Evolutionary conservation across 2,797 vertebrate genomes (phyloP), one percentile per base, ranked within the genome.

Genomic region (Clangula hyemalis): DNA sequence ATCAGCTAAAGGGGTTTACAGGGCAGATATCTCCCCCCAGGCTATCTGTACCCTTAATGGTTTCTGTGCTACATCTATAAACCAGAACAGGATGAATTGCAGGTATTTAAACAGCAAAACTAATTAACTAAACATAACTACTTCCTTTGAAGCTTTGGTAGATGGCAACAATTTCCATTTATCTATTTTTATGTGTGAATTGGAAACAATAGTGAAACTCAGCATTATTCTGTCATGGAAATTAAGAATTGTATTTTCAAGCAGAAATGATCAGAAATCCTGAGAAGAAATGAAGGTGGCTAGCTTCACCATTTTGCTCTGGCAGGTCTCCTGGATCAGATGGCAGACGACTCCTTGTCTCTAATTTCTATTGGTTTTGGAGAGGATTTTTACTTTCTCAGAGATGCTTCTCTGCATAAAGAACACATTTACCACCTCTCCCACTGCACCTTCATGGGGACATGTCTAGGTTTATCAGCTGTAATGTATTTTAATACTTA

Each of bases 71-170:
- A 90, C 93, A 91, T 85, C 74, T 94, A 21, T 76, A 94, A 83
- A 15, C 34, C 22, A 89, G 53, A 43, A 73, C 79, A 92, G 60
- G 74, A 89, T 60, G 74, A 54, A 78, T 25, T 86, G 65, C 32
- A 94, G 85, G 89, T 87, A 93, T 76, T 94, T 92, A 94, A 96
- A 93, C 62, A 90, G 65, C 47, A 93, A 92, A 96, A 91, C 38
- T 84, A 95, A 95, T 96, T 95, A 97, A 89, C 75, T 56, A 87
- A 95, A 92, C 84, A 69, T 43, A 96, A 93, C 66, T 87, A 91
- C 62, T 86, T 92, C 77, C 92, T 94, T 78, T 96, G 86, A 94
- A 96, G 85, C 81, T 79, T 92, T 58, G 81, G 49, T 61, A 87
- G n/a, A 85, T 22, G 51, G 45, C 21, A 95, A 81, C 81, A 90